A percentile compares a stretch with the other conserved stretches of the same genome.
phyloP scores from a whole-genome alignment of 2,797 vertebrate species.

The Urocyon cinereoargenteus region DNA sequence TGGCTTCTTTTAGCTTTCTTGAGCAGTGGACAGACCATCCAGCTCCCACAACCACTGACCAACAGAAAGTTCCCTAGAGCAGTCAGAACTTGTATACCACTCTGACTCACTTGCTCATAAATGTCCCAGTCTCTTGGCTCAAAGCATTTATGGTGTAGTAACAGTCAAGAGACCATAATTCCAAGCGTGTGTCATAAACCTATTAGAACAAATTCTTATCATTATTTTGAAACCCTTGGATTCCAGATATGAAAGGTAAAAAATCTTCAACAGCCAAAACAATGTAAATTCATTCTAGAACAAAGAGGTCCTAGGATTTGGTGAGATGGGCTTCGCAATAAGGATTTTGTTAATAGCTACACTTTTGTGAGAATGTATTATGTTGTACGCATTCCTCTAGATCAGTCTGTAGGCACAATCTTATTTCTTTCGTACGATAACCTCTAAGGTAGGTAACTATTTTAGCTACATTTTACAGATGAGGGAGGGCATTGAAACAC shows the following conservation, averaged over 20 bases:
- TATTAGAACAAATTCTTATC: slow-evolving; percentile 48
- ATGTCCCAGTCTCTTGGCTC: neutral
- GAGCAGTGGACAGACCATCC: neutral
- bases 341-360: neutral
- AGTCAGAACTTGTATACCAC: neutral
- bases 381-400: neutral
- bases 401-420: neutral
- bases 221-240: slow-evolving; percentile 46
- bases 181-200: slow-evolving; percentile 49
- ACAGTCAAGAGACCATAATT: slow-evolving; percentile 10
- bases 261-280: neutral
- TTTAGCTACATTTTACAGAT: neutral
- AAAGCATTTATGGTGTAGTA: neutral
- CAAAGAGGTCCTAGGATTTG: neutral
- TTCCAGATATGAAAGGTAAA: neutral
- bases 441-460: neutral
- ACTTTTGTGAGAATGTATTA: neutral
- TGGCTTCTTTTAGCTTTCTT: neutral
- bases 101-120: slow-evolving; percentile 56
- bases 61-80: neutral
- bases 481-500: neutral
- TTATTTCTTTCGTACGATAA: neutral
- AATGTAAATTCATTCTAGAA: neutral
- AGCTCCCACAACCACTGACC: neutral
- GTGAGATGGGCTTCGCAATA: neutral